phyloP scores from a whole-genome alignment of 2,888 invertebrate genomes.

The Tortrix viridana region DNA sequence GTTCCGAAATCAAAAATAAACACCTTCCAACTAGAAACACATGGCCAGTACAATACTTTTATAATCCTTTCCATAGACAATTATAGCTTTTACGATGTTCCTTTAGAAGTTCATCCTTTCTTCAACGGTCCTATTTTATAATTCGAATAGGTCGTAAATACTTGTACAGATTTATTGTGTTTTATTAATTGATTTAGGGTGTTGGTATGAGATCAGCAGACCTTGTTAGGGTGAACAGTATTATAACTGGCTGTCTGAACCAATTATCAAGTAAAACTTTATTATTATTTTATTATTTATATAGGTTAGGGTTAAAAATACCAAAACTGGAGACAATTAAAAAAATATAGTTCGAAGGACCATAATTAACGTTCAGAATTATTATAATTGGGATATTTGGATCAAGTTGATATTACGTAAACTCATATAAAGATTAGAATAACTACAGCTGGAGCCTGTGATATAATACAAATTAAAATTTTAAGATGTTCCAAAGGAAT shows the following conservation, averaged over 20 bases:
- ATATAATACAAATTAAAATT: no score
- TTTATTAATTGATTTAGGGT: slow-evolving; percentile 23
- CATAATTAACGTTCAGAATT: no score
- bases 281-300: slow-evolving; percentile 2
- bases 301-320: no score
- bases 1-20: slow-evolving; percentile 13
- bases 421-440: no score
- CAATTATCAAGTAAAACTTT: no score
- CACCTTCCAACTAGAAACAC: slow-evolving; percentile 41
- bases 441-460: no score
- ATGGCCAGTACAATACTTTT: slow-evolving; percentile 45
- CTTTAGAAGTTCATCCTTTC: slow-evolving; percentile 34
- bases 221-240: slow-evolving; percentile 1
- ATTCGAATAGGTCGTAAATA: slow-evolving; percentile 32
- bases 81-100: slow-evolving; percentile 53
- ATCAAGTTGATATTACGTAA: no score
- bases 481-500: no score
- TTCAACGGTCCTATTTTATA: slow-evolving; percentile 45
- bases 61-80: slow-evolving; percentile 42
- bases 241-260: neutral
- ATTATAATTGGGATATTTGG: no score
- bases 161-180: slow-evolving; percentile 31
- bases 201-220: slow-evolving; percentile 12
- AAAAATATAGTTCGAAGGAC: no score
- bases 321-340: no score